Conservation (phyloP, 2,888 invertebrate species). For the Hipparchia semele region DNA sequence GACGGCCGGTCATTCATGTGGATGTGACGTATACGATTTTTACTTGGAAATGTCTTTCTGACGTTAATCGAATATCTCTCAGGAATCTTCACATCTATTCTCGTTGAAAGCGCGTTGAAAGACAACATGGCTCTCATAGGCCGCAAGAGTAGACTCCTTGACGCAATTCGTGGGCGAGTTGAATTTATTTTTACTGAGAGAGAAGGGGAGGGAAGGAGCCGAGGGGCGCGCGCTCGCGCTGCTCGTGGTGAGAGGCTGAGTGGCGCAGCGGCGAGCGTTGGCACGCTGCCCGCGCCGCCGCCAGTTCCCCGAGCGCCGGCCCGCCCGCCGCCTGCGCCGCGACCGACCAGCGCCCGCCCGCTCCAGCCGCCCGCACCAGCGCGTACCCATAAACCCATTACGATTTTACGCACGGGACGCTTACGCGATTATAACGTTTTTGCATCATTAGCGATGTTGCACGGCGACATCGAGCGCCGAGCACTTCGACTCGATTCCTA, state of each 20-base stretch:
- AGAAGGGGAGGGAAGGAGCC: conserved; percentile 42
- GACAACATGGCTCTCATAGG: conserved; percentile 38
- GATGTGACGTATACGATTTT: conserved; percentile 55
- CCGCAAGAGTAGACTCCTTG: conserved; percentile 43
- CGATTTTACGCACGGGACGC: conserved; percentile 34
- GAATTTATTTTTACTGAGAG: conserved; percentile 70
- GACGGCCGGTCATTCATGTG: conserved; percentile 72
- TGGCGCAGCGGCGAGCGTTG: conserved; percentile 62
- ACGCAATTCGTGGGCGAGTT: conserved; percentile 56
- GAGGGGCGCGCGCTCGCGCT: conserved; percentile 48
- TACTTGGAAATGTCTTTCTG: conserved; percentile 47
- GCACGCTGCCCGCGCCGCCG: conserved; percentile 69
- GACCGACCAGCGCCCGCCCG: conserved; percentile 19
- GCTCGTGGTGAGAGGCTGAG: conserved; percentile 71
- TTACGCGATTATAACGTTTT: conserved; percentile 40
- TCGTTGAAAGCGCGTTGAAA: conserved; percentile 43
- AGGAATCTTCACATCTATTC: conserved; percentile 50
- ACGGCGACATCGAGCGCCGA: conserved; percentile 43
- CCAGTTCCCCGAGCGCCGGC: conserved; percentile 75
- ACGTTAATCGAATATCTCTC: conserved; percentile 47
- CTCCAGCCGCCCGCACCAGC: conserved; percentile 55
- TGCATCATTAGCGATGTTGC: conserved; percentile 37
- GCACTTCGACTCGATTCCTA: conserved; percentile 52
- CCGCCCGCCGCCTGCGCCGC: conserved; percentile 66
- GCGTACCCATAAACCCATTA: conserved; percentile 30